These are phyloP conservation scores for Ispidina picta DNA, from an alignment of 2,797 vertebrate genomes.

Conservation along the genomic window DNA sequence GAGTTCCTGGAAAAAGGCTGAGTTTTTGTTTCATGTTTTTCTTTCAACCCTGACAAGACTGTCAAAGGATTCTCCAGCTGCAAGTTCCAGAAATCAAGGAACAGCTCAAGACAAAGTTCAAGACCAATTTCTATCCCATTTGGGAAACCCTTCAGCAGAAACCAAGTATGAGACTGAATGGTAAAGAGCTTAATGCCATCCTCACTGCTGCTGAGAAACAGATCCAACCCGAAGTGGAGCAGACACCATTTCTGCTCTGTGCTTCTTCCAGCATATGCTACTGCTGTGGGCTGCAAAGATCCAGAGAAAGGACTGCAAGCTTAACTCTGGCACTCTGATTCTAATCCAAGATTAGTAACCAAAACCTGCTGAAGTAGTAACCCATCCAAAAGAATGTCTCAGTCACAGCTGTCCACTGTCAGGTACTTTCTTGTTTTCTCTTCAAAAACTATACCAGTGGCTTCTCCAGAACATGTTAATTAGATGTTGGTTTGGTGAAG, in stretches of 20 bases:
- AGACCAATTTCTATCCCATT: background rate
- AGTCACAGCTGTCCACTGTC: background rate
- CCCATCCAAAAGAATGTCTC: background rate
- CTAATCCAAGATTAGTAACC: conserved; percentile 10
- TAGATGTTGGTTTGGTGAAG: background rate
- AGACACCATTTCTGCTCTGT: background rate
- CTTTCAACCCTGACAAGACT: background rate
- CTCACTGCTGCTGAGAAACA: background rate
- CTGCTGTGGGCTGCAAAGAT: conserved; percentile 12
- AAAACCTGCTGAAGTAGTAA: conserved; percentile 2
- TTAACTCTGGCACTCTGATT: background rate
- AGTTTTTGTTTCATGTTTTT: background rate
- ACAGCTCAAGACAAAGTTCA: background rate
- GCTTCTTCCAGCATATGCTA: background rate
- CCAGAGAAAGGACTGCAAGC: conserved; percentile 17
- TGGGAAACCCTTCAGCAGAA: background rate
- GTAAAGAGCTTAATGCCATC: background rate
- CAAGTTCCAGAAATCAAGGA: background rate
- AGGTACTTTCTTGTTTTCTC: background rate
- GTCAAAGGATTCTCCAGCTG: background rate
- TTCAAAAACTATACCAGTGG: background rate
- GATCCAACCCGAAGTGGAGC: background rate
- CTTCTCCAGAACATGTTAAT: background rate
- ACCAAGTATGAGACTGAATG: background rate
- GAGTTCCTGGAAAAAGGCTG: background rate